A percentile compares a stretch with the other conserved stretches of the same genome.
Evolutionary conservation across 2,113 vertebrate species (phyloP).

Genomic region (Ctenodactylus gundi): DNA sequence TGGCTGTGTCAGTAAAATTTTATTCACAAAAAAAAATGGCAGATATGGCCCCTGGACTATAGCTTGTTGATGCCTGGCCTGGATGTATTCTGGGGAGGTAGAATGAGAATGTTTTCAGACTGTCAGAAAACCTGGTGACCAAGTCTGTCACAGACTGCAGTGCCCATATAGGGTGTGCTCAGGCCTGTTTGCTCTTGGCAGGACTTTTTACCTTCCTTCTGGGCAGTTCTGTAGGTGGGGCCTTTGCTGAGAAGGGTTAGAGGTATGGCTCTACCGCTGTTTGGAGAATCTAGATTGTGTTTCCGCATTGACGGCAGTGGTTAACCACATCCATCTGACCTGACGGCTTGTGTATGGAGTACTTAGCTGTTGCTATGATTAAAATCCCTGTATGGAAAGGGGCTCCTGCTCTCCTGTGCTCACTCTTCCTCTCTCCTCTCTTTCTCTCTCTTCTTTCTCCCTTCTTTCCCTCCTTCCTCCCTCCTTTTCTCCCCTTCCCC

Average conservation of each 20-base stretch:
- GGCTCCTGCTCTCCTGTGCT: background rate
- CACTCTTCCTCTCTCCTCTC: too few relatives aligned
- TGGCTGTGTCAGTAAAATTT: background rate
- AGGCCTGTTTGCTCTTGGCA: background rate
- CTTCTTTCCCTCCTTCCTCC: too few relatives aligned
- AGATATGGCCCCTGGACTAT: rapidly evolving
- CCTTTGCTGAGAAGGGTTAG: background rate
- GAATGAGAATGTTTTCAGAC: background rate
- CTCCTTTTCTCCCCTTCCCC: background rate
- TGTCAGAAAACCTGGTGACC: background rate
- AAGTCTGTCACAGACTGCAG: too few relatives aligned
- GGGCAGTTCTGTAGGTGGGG: background rate
- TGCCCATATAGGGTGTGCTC: background rate
- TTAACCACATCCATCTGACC: background rate
- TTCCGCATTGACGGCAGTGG: background rate
- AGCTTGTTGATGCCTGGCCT: background rate
- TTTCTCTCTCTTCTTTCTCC: too few relatives aligned
- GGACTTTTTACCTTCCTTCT: background rate
- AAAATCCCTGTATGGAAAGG: background rate
- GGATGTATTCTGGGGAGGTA: background rate
- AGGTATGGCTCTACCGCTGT: background rate
- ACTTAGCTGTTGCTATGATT: background rate
- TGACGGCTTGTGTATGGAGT: background rate
- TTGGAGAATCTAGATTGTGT: background rate
- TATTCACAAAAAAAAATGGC: background rate